These are phyloP conservation scores for Orthonyx spaldingii DNA, from an alignment of 2,113 vertebrate genomes.

Conservation along the genomic window DNA sequence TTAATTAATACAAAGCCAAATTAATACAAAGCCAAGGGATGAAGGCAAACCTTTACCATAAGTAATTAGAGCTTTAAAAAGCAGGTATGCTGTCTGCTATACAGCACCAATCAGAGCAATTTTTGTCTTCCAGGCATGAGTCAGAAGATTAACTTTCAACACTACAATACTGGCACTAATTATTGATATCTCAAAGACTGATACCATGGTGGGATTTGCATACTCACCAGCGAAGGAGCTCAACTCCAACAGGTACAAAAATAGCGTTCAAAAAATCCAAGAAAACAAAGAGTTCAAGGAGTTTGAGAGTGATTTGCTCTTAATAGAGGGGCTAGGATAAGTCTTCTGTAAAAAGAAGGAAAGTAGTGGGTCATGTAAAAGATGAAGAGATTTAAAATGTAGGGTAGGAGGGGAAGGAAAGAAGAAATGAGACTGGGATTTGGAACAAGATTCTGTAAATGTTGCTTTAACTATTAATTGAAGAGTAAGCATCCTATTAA, in stretches of 20 bases:
- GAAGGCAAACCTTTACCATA: not conserved
- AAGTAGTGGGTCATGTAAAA: not conserved
- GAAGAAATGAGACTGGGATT: not conserved
- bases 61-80: not conserved
- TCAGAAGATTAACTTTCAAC: not conserved
- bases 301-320: not conserved
- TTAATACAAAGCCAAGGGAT: not conserved
- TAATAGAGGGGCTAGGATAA: not conserved
- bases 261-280: not conserved
- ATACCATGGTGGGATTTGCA: fast-evolving
- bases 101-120: not conserved
- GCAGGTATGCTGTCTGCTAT: not conserved
- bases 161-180: not conserved
- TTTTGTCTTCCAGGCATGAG: not conserved
- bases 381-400: not conserved
- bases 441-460: constrained; percentile 26
- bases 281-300: not conserved
- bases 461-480: constrained; percentile 42
- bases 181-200: not conserved
- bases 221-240: not conserved
- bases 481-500: constrained; percentile 31
- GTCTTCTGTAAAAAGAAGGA: not conserved
- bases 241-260: not conserved
- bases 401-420: not conserved
- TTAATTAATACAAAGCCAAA: not conserved